phyloP scores from a whole-genome alignment of 1,140 invertebrate genomes.

The Dendroctonus valens region DNA sequence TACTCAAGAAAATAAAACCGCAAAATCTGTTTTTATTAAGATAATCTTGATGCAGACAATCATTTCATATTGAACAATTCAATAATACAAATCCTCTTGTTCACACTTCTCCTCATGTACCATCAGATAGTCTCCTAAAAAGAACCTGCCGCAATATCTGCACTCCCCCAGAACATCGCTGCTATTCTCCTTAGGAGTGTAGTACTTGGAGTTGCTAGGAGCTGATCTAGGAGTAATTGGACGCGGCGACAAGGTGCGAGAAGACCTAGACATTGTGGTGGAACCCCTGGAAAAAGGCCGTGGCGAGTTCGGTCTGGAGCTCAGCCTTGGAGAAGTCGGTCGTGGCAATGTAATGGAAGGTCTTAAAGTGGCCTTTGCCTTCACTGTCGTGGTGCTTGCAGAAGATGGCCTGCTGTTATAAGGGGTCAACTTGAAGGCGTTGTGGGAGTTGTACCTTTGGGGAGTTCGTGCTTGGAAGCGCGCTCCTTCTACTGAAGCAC shows the following conservation, averaged over 20 bases:
- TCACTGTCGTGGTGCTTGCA: constrained; percentile 7
- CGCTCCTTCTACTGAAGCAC: neutral
- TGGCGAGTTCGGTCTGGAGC: constrained; percentile 9
- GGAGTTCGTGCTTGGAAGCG: neutral
- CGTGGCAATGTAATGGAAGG: neutral
- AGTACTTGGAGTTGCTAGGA: constrained; percentile 1
- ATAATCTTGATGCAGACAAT: too few relatives aligned
- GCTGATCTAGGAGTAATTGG: neutral
- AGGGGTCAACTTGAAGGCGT: neutral
- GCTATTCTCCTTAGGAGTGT: constrained; percentile 1
- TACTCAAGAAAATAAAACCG: too few relatives aligned
- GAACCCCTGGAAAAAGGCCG: constrained; percentile 2
- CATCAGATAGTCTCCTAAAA: constrained; percentile 32
- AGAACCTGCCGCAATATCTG: constrained; percentile 27
- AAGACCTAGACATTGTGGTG: neutral
- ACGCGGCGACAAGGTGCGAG: constrained; percentile 6
- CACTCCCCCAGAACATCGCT: constrained; percentile 25
- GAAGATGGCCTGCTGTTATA: constrained; percentile 9
- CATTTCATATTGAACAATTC: too few relatives aligned
- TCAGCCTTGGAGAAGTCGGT: neutral
- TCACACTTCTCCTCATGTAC: constrained; percentile 31
- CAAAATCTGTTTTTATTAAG: too few relatives aligned
- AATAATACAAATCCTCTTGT: neutral
- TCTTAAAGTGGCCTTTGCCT: constrained; percentile 11
- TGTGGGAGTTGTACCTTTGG: neutral